Conservation (phyloP, 1,140 invertebrate species). For the Bombus ignitus region DNA sequence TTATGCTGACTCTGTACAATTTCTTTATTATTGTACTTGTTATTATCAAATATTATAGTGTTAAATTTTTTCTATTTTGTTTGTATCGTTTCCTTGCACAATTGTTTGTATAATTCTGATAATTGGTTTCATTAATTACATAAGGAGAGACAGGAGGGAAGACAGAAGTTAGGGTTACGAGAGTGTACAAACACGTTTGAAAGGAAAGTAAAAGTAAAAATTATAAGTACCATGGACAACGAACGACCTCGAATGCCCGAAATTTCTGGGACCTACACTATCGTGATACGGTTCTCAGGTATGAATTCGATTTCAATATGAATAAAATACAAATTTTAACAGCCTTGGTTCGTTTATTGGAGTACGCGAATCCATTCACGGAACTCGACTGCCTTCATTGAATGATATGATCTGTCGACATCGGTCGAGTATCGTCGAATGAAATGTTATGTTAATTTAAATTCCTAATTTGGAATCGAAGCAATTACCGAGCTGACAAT, state of each 20-base stretch:
- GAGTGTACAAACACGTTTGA: no score
- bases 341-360: background rate
- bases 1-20: no score
- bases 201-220: background rate
- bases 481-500: background rate
- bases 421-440: background rate
- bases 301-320: background rate
- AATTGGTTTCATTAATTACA: no score
- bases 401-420: background rate
- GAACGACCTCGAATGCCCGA: background rate
- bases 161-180: no score
- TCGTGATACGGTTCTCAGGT: background rate
- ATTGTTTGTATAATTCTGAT: no score
- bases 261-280: background rate
- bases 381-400: background rate
- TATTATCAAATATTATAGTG: no score
- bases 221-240: background rate
- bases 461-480: background rate
- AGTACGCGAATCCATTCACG: background rate
- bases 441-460: background rate
- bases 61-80: no score
- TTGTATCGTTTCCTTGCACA: no score
- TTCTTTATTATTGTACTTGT: no score
- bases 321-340: background rate
- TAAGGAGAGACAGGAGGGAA: no score